Percentiles rank a stretch among this genome's conserved stretches.
phyloP scores from a whole-genome alignment of 2,113 vertebrate species.

The Macrotus californicus region DNA sequence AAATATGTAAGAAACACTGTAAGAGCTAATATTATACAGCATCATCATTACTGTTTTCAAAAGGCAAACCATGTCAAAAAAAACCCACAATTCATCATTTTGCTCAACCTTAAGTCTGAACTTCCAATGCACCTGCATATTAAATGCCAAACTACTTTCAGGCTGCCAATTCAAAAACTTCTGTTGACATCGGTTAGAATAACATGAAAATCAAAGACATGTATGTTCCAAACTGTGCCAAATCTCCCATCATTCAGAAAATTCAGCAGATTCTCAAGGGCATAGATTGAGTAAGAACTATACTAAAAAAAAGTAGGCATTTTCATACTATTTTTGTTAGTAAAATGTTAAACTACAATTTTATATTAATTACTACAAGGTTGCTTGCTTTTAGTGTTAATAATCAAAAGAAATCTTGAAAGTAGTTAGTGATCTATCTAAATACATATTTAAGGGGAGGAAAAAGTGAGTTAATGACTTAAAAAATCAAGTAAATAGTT shows the following conservation, averaged over 20 bases:
- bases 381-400: neutral
- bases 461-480: slow-evolving; percentile 1
- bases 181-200: slow-evolving; percentile 37
- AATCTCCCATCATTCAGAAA: slow-evolving; percentile 12
- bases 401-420: slow-evolving; percentile 39
- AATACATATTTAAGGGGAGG: slow-evolving; percentile 24
- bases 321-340: slow-evolving; percentile 13
- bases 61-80: slow-evolving; percentile 31
- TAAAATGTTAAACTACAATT: slow-evolving; percentile 38
- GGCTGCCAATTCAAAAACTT: slow-evolving; percentile 45
- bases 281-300: slow-evolving; percentile 1
- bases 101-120: neutral
- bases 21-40: slow-evolving; percentile 7
- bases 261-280: neutral
- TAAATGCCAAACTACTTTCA: slow-evolving; percentile 17
- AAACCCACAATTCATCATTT: slow-evolving; percentile 32
- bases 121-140: neutral
- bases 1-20: neutral
- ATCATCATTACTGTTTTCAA: slow-evolving; percentile 46
- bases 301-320: neutral
- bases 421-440: slow-evolving; percentile 30
- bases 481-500: neutral
- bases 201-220: slow-evolving; percentile 52
- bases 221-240: slow-evolving; percentile 2
- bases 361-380: slow-evolving; percentile 18